Evolutionary conservation across 2,113 vertebrate genomes (phyloP).

Genomic region (Clinocottus analis): DNA sequence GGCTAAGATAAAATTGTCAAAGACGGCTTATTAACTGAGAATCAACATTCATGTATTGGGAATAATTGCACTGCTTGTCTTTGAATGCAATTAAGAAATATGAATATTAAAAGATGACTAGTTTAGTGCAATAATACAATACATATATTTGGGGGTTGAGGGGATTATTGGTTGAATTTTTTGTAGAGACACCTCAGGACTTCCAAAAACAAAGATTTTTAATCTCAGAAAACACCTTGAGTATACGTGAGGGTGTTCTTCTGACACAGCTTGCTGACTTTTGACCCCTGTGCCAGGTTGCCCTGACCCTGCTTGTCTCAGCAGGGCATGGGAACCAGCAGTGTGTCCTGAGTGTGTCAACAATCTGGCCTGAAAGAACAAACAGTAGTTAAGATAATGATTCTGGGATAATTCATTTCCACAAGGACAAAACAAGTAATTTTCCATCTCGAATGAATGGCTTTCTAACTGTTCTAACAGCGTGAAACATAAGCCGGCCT

Average conservation of each 20-base stretch:
- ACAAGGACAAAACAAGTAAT: slow-evolving; percentile 4
- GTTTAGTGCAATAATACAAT: background rate
- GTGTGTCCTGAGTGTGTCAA: slow-evolving; percentile 50
- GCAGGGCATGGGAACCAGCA: slow-evolving; percentile 65
- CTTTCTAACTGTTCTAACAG: slow-evolving; percentile 3
- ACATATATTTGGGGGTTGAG: background rate
- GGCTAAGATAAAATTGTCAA: slow-evolving; percentile 27
- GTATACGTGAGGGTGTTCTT: background rate
- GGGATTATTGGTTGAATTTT: background rate
- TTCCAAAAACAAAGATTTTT: slow-evolving; percentile 8
- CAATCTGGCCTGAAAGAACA: slow-evolving; percentile 46
- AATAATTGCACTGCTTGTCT: slow-evolving; percentile 7
- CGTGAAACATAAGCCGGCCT: slow-evolving; percentile 12
- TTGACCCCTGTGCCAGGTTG: slow-evolving; percentile 56
- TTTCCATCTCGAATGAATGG: slow-evolving; percentile 9
- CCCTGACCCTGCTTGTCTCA: slow-evolving; percentile 56
- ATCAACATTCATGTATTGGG: slow-evolving; percentile 12
- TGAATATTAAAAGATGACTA: background rate
- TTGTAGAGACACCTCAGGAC: background rate
- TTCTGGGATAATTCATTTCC: slow-evolving; percentile 30
- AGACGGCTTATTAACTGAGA: slow-evolving; percentile 43
- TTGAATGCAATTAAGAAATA: slow-evolving; percentile 5
- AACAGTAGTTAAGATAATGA: slow-evolving; percentile 54
- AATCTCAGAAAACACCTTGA: slow-evolving; percentile 33
- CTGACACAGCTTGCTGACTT: slow-evolving; percentile 41